phyloP scores from a whole-genome alignment of 2,888 invertebrate genomes.

The Drepanosiphum platanoidis region DNA sequence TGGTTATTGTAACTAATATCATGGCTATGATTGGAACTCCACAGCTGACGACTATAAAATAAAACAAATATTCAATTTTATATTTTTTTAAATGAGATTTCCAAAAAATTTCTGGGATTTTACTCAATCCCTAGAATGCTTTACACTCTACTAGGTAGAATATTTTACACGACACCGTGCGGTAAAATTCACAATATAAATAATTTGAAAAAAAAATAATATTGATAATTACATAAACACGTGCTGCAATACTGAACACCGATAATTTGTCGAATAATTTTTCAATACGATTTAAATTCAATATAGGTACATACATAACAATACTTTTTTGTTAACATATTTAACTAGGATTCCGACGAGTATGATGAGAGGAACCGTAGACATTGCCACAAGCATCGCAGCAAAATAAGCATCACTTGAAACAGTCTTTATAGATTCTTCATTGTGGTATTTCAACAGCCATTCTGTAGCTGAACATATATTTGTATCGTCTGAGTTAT shows the following conservation, averaged over 20 bases:
- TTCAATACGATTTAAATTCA: background rate
- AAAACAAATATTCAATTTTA: background rate
- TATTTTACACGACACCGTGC: no score
- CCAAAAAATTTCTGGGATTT: background rate
- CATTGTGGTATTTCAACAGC: background rate
- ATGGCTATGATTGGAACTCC: slow-evolving; percentile 15
- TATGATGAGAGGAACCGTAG: slow-evolving; percentile 49
- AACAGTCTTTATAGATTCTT: background rate
- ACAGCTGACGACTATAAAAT: slow-evolving; percentile 30
- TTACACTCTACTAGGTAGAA: no score
- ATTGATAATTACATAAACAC: no score
- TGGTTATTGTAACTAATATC: background rate
- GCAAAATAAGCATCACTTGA: background rate
- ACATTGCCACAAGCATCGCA: background rate
- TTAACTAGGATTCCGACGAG: slow-evolving; percentile 45
- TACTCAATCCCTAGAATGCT: no score
- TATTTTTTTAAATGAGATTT: background rate
- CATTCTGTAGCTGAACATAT: slow-evolving; percentile 36
- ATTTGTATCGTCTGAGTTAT: slow-evolving; percentile 18
- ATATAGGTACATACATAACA: slow-evolving; percentile 58
- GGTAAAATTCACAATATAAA: no score
- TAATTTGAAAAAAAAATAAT: no score
- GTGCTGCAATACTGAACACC: no score
- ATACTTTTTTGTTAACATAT: slow-evolving; percentile 59
- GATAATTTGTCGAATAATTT: background rate